Base-by-base conservation (phyloP, 2,888 invertebrate genomes). In the Quadroppia sp. region DNA sequence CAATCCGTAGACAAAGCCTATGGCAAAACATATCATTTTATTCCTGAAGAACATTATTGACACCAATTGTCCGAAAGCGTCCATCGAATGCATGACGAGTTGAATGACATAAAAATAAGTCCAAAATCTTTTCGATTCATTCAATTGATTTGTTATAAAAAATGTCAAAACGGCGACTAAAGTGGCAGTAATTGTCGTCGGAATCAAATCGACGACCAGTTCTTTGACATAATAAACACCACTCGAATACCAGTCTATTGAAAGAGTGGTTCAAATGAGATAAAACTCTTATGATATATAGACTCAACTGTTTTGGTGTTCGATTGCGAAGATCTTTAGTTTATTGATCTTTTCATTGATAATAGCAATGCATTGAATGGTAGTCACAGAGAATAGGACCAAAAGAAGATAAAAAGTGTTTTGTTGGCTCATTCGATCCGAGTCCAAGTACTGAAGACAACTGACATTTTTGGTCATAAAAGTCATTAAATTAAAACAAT, bases 241-340 rank as follows among this genome's bases (percentile, higher is more conserved):
- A 30, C 28, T 56, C 2, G 23, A 23, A 30, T 56, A 56, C 30
- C 56, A 28, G 17, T 56, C 56, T 56, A 17, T 53, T 7, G 23
- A 53, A 6, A 53, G 11, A 25, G 36, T 7, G 4, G 4, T 36
- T 36, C 36, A 36, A 36, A 7, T 36, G 6, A 36, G 9, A 36
- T 36, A 7, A 4, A 36, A n/a, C 36, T 36, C 9, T 36, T 9
- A 36, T 36, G 36, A 6, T 50, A 2, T 50, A 50, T 50, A 6
- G 9, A 15, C 56, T 56, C 23, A 56, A 56, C 56, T 56, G 56
- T 56, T 56, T 15, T 30, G 56, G 17, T 56, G 56, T 15, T 56
- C 56, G 30, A 30, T 56, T 15, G 28, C 28, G 17, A 56, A 56
- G 1, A 30, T 13, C 17, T 56, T 56, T 15, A 30, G 2, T 23